These are phyloP conservation scores for Drosophila melanosoma DNA, from an alignment of 2,888 invertebrate species.

Conservation along the genomic window DNA sequence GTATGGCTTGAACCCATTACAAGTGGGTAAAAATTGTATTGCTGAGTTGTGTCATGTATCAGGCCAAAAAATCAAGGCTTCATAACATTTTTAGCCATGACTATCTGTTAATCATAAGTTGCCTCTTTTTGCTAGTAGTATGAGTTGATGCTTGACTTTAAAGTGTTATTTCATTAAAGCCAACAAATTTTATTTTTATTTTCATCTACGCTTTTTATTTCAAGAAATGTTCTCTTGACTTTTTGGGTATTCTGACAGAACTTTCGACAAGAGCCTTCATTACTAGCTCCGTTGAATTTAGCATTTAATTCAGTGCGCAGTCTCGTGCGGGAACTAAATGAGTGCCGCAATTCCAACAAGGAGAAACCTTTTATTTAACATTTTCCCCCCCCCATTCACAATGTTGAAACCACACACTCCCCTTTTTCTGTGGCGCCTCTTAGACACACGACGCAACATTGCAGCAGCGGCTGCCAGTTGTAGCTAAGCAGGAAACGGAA, in stretches of 20 bases:
- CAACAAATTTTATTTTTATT: not conserved
- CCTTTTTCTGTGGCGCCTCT: no score
- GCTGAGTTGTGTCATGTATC: not conserved
- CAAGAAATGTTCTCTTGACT: not conserved
- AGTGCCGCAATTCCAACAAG: slow-evolving; percentile 37
- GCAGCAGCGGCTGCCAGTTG: slow-evolving; percentile 68
- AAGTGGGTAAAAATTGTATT: not conserved
- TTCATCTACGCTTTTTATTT: not conserved
- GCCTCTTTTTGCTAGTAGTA: not conserved
- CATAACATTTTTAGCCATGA: not conserved
- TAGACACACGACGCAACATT: slow-evolving; percentile 8
- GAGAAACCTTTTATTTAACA: slow-evolving; percentile 4
- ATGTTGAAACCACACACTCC: not conserved
- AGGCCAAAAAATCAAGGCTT: not conserved
- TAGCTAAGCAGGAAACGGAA: slow-evolving; percentile 78
- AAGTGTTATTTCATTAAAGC: not conserved
- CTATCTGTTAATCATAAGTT: not conserved
- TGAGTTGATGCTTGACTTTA: not conserved
- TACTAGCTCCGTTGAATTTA: slow-evolving; percentile 20
- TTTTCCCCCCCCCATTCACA: slow-evolving; percentile 3
- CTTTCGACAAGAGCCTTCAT: not conserved
- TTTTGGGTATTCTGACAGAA: not conserved
- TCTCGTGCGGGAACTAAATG: slow-evolving; percentile 48
- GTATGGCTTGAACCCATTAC: not conserved
- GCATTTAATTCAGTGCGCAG: slow-evolving; percentile 17